Evolutionary conservation across 2,888 invertebrate species (phyloP).

Genomic region (Clostera curtula): DNA sequence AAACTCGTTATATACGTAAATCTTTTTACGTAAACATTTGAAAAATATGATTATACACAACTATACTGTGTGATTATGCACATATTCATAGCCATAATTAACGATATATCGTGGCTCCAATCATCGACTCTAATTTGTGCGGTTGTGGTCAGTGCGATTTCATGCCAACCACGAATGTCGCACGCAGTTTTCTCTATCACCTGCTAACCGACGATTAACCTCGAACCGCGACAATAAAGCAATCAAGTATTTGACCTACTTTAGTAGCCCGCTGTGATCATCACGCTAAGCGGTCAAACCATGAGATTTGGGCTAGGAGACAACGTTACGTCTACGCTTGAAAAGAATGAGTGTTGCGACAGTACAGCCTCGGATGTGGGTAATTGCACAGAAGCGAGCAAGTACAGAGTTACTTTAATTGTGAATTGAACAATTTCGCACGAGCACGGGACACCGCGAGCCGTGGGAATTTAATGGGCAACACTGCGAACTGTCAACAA

Average conservation of each 20-base stretch:
- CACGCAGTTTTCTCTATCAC: conserved; percentile 15
- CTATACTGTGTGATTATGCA: too few relatives aligned
- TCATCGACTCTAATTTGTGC: too few relatives aligned
- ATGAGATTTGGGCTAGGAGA: conserved; percentile 31
- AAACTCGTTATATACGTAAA: too few relatives aligned
- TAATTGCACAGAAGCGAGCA: conserved; percentile 42
- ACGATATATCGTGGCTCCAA: too few relatives aligned
- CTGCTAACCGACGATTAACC: conserved; percentile 20
- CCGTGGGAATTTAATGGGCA: conserved; percentile 45
- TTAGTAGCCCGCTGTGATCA: conserved; percentile 33
- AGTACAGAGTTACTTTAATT: conserved; percentile 34
- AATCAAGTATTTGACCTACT: conserved; percentile 40
- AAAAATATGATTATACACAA: too few relatives aligned
- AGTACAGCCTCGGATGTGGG: conserved; percentile 55
- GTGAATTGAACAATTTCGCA: conserved; percentile 48
- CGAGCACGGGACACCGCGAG: conserved; percentile 38
- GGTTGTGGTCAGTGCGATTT: too few relatives aligned
- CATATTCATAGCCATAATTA: too few relatives aligned
- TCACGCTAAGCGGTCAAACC: conserved; percentile 27
- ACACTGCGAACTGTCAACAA: conserved; percentile 38
- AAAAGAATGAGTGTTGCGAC: conserved; percentile 58
- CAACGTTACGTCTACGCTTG: conserved; percentile 49
- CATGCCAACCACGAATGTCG: conserved; percentile 5
- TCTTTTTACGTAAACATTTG: too few relatives aligned
- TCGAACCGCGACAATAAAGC: conserved; percentile 17